Conservation (phyloP, 2,113 vertebrate species). For the Dendropsophus ebraccatus region DNA sequence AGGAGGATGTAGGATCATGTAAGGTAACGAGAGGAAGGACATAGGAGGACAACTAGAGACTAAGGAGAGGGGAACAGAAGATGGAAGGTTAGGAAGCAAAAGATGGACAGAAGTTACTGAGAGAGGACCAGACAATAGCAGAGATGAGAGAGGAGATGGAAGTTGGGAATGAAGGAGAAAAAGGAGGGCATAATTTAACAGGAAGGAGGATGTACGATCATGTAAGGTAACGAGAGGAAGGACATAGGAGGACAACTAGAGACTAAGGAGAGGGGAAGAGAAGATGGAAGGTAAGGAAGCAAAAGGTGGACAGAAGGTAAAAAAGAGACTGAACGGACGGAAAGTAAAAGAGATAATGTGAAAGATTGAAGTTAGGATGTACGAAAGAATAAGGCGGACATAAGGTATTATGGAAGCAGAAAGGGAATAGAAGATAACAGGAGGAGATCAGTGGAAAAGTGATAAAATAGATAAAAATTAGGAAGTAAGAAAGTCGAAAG, state of each 20-base stretch:
- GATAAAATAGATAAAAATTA: background rate
- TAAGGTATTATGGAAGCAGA: background rate
- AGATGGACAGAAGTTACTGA: too few species aligned
- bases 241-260: too few species aligned
- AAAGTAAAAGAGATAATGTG: background rate
- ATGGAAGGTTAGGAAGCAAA: too few species aligned
- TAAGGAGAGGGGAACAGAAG: background rate
- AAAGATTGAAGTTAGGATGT: background rate
- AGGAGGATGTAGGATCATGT: too few species aligned
- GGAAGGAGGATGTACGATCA: too few species aligned
- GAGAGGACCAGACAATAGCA: too few species aligned
- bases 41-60: too few species aligned
- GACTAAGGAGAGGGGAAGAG: background rate
- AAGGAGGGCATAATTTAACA: too few species aligned
- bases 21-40: too few species aligned
- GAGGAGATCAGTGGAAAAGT: background rate
- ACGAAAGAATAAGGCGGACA: background rate
- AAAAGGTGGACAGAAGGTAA: too few species aligned
- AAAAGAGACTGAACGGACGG: background rate
- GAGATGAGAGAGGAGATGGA: too few species aligned
- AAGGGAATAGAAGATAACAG: background rate
- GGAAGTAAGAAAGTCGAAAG: background rate
- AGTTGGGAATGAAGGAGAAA: too few species aligned
- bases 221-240: background rate
- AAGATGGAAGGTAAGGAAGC: background rate